phyloP scores from a whole-genome alignment of 2,888 invertebrate species.

The Stenurella melanura region DNA sequence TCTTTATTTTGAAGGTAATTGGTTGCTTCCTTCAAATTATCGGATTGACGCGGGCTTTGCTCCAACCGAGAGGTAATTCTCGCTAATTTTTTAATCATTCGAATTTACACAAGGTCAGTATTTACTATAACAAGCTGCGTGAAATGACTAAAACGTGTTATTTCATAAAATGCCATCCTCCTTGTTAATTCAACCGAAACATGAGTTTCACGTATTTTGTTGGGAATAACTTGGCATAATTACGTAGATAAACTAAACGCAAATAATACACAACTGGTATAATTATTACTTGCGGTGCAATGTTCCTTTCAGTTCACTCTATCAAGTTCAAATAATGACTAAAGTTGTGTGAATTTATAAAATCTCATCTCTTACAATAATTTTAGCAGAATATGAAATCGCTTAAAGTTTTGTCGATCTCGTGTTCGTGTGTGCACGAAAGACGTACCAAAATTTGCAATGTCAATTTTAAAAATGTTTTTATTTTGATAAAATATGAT shows the following conservation, averaged over 20 bases:
- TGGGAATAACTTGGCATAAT: constrained; percentile 14
- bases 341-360: too few relatives aligned
- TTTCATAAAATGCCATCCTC: neutral
- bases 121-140: constrained; percentile 19
- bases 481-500: too few relatives aligned
- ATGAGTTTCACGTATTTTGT: constrained; percentile 9
- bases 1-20: constrained; percentile 34
- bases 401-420: too few relatives aligned
- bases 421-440: too few relatives aligned
- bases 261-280: neutral
- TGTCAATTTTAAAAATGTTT: too few relatives aligned
- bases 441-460: too few relatives aligned
- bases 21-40: constrained; percentile 37
- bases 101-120: constrained; percentile 38
- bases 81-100: constrained; percentile 35
- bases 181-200: constrained; percentile 28
- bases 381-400: too few relatives aligned
- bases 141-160: constrained; percentile 20
- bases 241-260: neutral
- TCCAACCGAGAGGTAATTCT: constrained; percentile 9
- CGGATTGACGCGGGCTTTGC: constrained; percentile 25
- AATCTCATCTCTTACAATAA: too few relatives aligned
- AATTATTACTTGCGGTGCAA: neutral
- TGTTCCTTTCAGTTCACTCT: neutral
- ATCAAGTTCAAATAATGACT: too few relatives aligned